Percentiles rank a stretch among this genome's conserved stretches.
Conservation (phyloP, 2,888 invertebrate genomes). For the Heterodera filipjevi region DNA sequence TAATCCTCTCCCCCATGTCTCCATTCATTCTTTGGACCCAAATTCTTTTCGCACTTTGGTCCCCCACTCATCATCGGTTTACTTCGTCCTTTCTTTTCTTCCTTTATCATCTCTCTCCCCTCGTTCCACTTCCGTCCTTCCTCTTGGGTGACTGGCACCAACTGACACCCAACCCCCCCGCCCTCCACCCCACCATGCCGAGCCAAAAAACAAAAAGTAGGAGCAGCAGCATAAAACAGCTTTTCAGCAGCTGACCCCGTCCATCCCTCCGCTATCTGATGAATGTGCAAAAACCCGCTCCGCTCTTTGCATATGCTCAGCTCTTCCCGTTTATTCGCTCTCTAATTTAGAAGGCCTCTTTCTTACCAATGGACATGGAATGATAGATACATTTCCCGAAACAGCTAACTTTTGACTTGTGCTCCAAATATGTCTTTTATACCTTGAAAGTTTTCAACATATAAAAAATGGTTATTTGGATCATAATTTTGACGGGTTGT, state of each 20-base stretch:
- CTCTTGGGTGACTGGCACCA: neutral
- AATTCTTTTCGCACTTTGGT: conserved; percentile 4
- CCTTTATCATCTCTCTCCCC: conserved; percentile 5
- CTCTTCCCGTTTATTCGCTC: too few relatives aligned
- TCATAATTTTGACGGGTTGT: neutral
- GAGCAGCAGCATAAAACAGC: neutral
- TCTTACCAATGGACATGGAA: too few relatives aligned
- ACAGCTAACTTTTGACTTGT: too few relatives aligned
- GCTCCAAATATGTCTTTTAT: neutral
- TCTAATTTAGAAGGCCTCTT: neutral
- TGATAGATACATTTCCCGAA: too few relatives aligned
- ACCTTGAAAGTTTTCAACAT: neutral
- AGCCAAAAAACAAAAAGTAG: neutral
- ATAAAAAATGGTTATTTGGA: neutral
- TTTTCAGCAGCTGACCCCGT: neutral
- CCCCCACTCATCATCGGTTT: neutral
- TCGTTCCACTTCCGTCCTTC: neutral
- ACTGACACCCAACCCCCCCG: neutral
- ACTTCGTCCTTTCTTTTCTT: neutral
- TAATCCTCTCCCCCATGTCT: neutral
- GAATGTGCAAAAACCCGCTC: neutral
- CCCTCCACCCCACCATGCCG: neutral
- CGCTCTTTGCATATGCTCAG: neutral
- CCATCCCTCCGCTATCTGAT: neutral
- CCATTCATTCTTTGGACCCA: neutral